Evolutionary conservation across 2,888 invertebrate genomes (phyloP), one percentile per base, ranked within the genome.

Genomic region (Cylindroiulus punctatus): DNA sequence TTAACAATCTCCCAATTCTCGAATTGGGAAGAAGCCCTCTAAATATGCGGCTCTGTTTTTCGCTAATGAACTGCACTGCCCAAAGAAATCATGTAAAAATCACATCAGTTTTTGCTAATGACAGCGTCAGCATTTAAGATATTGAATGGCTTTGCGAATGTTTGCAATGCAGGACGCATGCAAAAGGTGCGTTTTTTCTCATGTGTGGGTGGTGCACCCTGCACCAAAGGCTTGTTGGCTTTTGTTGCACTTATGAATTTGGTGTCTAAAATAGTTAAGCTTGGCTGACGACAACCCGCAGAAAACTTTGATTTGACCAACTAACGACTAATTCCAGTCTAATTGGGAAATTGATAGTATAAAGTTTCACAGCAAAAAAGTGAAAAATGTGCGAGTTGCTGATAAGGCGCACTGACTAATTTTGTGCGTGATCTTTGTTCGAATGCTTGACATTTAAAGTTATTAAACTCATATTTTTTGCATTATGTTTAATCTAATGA

Each of bases 381-480:
- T 47, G 19, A 57, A 57, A 57, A 57, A n/a, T 57, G 57, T n/a
- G n/a, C 7, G 57, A 57, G n/a, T 57, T 57, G 7, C 7, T n/a
- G 57, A 57, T 57, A 57, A 57, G n/a, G 57, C 57, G 2, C n/a
- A n/a, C 57, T 57, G 57, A 57, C 57, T 57, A 57, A 57, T 57
- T 3, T 57, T 57, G n/a, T 57, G 7, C n/a, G 14, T 57, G 57
- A 57, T 57, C 57, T 57, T 57, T 57, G 57, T n/a, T n/a, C 44
- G 44, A 44, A 44, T 12, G 17, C 12, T 10, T 47, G 47, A 17
- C 47, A 47, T 47, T 47, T 47, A 2, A 57, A 57, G 22, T 57
- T 57, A 57, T 57, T 57, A 57, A 57, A 57, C 57, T 57, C 57
- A n/a, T 57, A 57, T n/a, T 57, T n/a, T 47, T 47, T 47, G 14